Conservation (phyloP, 2,888 invertebrate genomes). For the Caenorhabditis sp. region DNA sequence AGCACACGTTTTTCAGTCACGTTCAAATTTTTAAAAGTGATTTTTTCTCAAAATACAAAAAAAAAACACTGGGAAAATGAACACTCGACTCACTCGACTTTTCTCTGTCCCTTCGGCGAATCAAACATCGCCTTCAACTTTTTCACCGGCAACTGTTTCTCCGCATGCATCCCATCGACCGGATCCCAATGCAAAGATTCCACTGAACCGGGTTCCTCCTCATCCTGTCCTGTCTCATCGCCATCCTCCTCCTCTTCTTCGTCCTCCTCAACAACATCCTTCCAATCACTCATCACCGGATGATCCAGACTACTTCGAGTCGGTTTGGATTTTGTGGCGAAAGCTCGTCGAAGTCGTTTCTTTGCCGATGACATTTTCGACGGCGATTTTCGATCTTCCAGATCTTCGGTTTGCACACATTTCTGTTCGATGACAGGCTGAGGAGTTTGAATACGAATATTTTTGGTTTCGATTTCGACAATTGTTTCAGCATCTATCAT, state of each 20-base stretch:
- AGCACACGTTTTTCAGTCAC: conserved; percentile 3
- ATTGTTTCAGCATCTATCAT: conserved; percentile 55
- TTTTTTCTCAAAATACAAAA: background rate
- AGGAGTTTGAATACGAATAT: conserved; percentile 63
- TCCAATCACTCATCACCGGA: conserved; percentile 62
- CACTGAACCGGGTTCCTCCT: conserved; percentile 48
- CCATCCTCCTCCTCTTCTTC: conserved; percentile 28
- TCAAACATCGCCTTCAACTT: conserved; percentile 68
- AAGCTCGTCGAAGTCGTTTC: conserved; percentile 57
- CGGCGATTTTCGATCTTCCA: conserved; percentile 52
- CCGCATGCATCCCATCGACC: conserved; percentile 69
- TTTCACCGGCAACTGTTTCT: conserved; percentile 68
- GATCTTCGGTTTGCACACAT: conserved; percentile 62
- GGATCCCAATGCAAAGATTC: conserved; percentile 68
- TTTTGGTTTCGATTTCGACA: conserved; percentile 61
- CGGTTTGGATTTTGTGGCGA: conserved; percentile 43
- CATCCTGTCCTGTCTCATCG: conserved; percentile 9
- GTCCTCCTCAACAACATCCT: conserved; percentile 33
- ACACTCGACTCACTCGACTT: conserved; percentile 24
- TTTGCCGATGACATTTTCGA: conserved; percentile 63
- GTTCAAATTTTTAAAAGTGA: background rate
- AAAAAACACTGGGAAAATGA: background rate
- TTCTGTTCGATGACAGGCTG: conserved; percentile 54
- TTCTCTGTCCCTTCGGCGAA: conserved; percentile 35
- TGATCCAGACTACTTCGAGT: conserved; percentile 31